Evolutionary conservation across 2,113 vertebrate genomes (phyloP).

Genomic region (Mobula hypostoma): DNA sequence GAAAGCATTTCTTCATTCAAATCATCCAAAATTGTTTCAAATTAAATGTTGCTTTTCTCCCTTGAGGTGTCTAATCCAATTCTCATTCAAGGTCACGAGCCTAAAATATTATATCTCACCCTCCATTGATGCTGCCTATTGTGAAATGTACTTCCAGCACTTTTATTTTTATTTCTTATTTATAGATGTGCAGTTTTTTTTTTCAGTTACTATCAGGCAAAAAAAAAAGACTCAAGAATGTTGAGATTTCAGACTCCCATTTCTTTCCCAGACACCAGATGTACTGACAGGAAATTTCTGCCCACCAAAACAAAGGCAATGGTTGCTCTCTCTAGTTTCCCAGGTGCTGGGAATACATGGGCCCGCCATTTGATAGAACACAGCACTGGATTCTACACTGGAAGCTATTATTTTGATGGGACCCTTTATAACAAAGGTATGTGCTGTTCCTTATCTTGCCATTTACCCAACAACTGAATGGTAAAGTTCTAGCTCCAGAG

Average conservation of each 20-base stretch:
- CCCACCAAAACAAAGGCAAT: conserved; percentile 76
- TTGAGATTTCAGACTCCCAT: not conserved
- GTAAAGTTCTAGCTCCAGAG: not conserved
- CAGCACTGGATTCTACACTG: conserved; percentile 85
- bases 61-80: not conserved
- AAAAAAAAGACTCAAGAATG: not conserved
- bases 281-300: conserved; percentile 81
- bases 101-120: too few relatives aligned
- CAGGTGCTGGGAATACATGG: conserved; percentile 93
- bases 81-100: too few relatives aligned
- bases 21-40: not conserved
- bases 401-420: conserved; percentile 94
- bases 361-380: conserved; percentile 89
- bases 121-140: too few relatives aligned
- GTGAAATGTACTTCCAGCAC: too few relatives aligned
- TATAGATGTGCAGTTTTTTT: too few relatives aligned
- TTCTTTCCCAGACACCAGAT: conserved; percentile 72
- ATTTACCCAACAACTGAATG: not conserved
- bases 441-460: not conserved
- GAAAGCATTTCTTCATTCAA: not conserved
- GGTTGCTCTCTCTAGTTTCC: conserved; percentile 85
- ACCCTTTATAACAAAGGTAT: conserved; percentile 89
- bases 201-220: not conserved
- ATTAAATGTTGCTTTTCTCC: not conserved
- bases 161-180: too few relatives aligned